These are phyloP conservation scores for Rugalucina vietnamica DNA, from an alignment of 2,888 invertebrate species.

Conservation along the genomic window DNA sequence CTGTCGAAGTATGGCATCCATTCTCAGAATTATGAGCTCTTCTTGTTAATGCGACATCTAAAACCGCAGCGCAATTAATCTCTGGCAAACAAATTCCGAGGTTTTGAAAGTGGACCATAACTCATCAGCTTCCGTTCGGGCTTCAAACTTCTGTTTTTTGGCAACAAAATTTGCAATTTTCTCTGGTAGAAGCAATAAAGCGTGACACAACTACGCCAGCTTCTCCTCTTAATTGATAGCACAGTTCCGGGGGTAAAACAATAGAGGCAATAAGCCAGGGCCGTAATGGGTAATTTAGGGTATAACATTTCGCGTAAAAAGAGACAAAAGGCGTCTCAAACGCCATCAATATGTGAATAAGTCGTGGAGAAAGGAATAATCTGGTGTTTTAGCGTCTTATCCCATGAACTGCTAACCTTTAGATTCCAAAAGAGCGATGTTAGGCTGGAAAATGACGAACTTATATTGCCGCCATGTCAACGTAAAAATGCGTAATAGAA, in stretches of 20 bases:
- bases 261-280: not conserved
- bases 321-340: conserved; percentile 5
- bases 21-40: not conserved
- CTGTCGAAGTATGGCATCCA: too few species aligned
- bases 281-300: conserved; percentile 10
- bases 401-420: not conserved
- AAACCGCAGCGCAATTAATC: not conserved
- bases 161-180: conserved; percentile 8
- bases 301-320: conserved; percentile 9
- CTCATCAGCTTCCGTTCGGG: not conserved
- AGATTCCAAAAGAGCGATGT: not conserved
- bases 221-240: not conserved
- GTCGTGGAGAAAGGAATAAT: not conserved
- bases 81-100: conserved; percentile 11
- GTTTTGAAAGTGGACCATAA: not conserved
- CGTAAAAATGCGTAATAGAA: too few species aligned
- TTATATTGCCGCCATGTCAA: not conserved
- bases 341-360: conserved; percentile 8
- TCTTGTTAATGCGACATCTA: conserved; percentile 10
- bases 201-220: not conserved
- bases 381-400: not conserved
- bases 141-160: not conserved
- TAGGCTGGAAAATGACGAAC: not conserved
- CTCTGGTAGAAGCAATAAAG: not conserved
- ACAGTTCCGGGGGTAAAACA: conserved; percentile 2